phyloP scores from a whole-genome alignment of 2,113 vertebrate genomes.

The Caranx melampygus region DNA sequence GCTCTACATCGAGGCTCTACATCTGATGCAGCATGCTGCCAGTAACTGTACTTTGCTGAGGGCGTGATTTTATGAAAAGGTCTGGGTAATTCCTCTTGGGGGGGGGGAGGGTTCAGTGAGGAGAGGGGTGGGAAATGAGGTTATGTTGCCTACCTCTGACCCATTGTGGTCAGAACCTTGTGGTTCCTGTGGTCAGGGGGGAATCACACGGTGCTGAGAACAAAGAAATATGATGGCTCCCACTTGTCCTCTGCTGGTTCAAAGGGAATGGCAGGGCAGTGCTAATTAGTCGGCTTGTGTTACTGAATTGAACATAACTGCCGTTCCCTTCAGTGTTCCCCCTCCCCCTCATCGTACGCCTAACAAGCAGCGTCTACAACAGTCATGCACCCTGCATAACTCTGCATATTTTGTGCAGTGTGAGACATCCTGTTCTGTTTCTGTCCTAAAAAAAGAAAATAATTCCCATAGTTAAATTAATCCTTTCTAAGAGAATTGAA shows the following conservation, averaged over 20 bases:
- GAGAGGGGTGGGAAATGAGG: conserved; percentile 16
- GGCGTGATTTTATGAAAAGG: conserved; percentile 45
- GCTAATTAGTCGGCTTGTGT: conserved; percentile 77
- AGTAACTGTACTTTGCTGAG: conserved; percentile 43
- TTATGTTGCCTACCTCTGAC: conserved; percentile 54
- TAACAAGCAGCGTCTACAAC: conserved; percentile 68
- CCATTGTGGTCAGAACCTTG: conserved; percentile 61
- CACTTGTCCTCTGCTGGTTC: conserved; percentile 69
- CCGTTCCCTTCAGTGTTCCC: conserved; percentile 55
- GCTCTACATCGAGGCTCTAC: conserved; percentile 14
- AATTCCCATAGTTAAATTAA: conserved; percentile 43
- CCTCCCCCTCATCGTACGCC: conserved; percentile 27
- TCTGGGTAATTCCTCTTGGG: conserved; percentile 19
- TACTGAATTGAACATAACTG: conserved; percentile 62
- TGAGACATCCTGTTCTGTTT: conserved; percentile 45
- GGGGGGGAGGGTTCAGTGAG: not conserved
- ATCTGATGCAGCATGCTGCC: conserved; percentile 38
- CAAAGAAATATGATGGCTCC: conserved; percentile 72
- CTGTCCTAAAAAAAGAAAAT: conserved; percentile 33
- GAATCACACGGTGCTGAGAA: conserved; percentile 61
- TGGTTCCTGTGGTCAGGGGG: conserved; percentile 61
- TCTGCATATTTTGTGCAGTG: conserved; percentile 65
- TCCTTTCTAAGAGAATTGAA: conserved; percentile 29
- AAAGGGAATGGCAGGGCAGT: conserved; percentile 70
- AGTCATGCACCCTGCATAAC: conserved; percentile 59